A percentile compares a stretch with the other conserved stretches of the same genome.
phyloP scores from a whole-genome alignment of 2,888 invertebrate species.

The Ochlodes sylvanus region DNA sequence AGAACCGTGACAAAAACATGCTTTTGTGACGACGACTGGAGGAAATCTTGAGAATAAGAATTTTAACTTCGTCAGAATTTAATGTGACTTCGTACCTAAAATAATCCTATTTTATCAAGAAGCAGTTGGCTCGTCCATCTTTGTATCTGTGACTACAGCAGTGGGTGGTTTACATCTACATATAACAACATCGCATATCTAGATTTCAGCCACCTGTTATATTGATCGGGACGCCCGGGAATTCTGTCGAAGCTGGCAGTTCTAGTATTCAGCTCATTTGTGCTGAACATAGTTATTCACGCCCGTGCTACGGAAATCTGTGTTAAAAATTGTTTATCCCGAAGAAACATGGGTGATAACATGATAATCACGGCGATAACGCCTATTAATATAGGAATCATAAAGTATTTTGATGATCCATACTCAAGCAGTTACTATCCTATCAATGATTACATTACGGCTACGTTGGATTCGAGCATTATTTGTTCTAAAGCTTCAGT shows the following conservation, averaged over 20 bases:
- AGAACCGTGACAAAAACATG: too few species aligned
- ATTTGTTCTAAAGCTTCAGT: conserved; percentile 20
- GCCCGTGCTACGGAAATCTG: neutral
- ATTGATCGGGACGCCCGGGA: conserved; percentile 31
- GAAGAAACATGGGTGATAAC: neutral
- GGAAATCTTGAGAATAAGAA: neutral
- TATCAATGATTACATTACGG: conserved; percentile 8
- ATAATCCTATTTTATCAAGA: too few species aligned
- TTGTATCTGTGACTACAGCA: neutral
- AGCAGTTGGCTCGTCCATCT: neutral
- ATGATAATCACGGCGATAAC: conserved; percentile 13
- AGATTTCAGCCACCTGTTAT: conserved; percentile 21
- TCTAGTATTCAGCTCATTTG: conserved; percentile 11
- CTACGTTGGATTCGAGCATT: conserved; percentile 14
- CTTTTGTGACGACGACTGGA: too few species aligned
- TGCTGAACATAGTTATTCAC: neutral
- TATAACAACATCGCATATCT: neutral
- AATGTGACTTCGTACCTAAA: too few species aligned
- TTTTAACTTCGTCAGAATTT: neutral
- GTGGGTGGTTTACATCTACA: conserved; percentile 12
- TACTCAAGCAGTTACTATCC: conserved; percentile 2
- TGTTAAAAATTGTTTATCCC: neutral
- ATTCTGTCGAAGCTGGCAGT: conserved; percentile 18
- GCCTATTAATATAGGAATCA: conserved; percentile 15
- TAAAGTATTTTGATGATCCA: conserved; percentile 21